phyloP scores from a whole-genome alignment of 2,113 vertebrate species.

The Struthio camelus region DNA sequence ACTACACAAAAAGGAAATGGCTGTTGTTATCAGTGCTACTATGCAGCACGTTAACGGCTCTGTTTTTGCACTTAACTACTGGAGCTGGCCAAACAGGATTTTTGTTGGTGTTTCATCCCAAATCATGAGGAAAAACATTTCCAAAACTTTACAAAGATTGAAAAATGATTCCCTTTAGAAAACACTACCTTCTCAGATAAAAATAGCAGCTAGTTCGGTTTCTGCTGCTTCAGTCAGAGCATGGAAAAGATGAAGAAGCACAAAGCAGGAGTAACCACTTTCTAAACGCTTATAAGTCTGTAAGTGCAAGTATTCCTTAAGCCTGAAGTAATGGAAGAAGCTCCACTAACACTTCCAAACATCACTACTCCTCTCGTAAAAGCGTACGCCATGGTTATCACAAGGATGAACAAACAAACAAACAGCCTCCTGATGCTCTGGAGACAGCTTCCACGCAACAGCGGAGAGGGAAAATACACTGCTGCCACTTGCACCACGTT shows the following conservation, averaged over 20 bases:
- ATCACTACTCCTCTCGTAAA: neutral
- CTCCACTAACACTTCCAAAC: neutral
- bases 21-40: slow-evolving; percentile 6
- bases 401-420: neutral
- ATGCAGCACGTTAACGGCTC: slow-evolving; percentile 22
- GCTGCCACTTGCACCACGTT: neutral
- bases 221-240: neutral
- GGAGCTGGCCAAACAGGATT: neutral
- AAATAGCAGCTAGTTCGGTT: neutral
- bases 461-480: neutral
- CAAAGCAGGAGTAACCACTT: neutral
- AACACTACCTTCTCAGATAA: neutral
- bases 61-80: slow-evolving; percentile 16
- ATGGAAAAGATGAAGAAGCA: neutral
- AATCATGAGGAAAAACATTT: neutral
- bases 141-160: neutral
- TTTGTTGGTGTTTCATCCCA: neutral
- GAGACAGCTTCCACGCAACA: neutral
- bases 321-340: neutral
- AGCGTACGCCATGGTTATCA: neutral
- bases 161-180: neutral
- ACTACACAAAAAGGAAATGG: slow-evolving; percentile 58
- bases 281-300: neutral
- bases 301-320: neutral
- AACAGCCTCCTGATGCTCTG: neutral